phyloP scores from a whole-genome alignment of 2,113 vertebrate genomes.

The Eidolon helvum region DNA sequence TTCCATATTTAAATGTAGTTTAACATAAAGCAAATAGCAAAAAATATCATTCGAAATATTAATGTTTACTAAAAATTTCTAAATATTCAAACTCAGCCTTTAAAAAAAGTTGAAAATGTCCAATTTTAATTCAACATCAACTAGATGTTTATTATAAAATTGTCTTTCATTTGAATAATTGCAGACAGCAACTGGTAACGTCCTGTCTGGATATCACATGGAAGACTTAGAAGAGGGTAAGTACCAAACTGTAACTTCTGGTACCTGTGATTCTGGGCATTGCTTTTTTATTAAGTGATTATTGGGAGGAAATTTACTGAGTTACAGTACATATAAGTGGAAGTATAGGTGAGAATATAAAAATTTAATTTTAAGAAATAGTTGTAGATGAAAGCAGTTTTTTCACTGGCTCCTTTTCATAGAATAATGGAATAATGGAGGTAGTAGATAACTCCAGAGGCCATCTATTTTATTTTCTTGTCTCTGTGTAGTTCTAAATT shows the following conservation, averaged over 20 bases:
- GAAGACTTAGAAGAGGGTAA: slow-evolving; percentile 87
- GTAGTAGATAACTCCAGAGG: background rate
- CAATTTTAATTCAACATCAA: slow-evolving; percentile 2
- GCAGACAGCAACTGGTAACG: slow-evolving; percentile 83
- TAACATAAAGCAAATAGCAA: background rate
- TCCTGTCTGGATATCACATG: slow-evolving; percentile 81
- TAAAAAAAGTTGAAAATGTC: slow-evolving; percentile 2
- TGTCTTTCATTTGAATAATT: slow-evolving; percentile 74
- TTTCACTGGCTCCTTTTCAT: background rate
- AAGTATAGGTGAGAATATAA: background rate
- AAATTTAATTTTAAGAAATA: slow-evolving; percentile 12
- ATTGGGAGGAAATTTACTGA: background rate
- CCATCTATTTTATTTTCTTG: background rate
- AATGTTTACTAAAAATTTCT: slow-evolving; percentile 1
- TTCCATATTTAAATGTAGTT: background rate
- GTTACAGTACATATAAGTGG: background rate
- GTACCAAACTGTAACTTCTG: slow-evolving; percentile 38
- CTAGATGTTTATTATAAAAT: slow-evolving; percentile 24
- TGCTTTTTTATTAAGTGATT: slow-evolving; percentile 26
- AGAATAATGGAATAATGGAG: background rate
- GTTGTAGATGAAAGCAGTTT: background rate
- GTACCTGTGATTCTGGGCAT: background rate
- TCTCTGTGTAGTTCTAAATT: background rate
- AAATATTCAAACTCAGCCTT: background rate
- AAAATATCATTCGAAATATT: background rate